Base-by-base conservation (phyloP, 2,797 vertebrate genomes). In the Sparus aurata region DNA sequence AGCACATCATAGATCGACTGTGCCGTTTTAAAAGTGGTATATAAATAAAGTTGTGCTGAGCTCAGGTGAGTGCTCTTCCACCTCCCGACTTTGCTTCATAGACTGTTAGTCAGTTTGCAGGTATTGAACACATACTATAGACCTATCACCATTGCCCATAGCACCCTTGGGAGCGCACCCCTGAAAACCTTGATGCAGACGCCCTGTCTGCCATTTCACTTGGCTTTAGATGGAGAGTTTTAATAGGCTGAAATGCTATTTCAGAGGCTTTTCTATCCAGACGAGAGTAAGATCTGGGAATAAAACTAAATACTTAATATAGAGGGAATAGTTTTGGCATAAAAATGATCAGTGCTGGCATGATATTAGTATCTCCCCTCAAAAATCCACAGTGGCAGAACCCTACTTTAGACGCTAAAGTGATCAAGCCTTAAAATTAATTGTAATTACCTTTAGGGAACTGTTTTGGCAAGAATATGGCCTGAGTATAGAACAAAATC, bases 321-420 rank as follows among this genome's bases (percentile, higher is more conserved):
- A 46, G 16, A 46, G n/a, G 71, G 30, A 68, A 55, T 41, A 55
- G n/a, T 68, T 73, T 18, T 64, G 53, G 20, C 54, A 69, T 34
- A 4, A 49, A 49, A 69, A 68, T 57, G 27, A 45, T 41, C 20
- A 16, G 15, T 15, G 60, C 72, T 66, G 12, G 46, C n/a, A 68
- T 22, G 61, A 54, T 25, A 18, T 76, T 54, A 54, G 8, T 20
- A 71, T 12, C 12, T 55, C 20, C 9, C 58, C 17, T 62, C n/a
- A 49, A 49, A 59, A 57, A 50, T 45, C 53, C 23, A 55, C 30
- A 22, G 17, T 50, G 30, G 50, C 23, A 27, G n/a, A 67, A 58
- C 30, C 50, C 10, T 43, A 7, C 18, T 63, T 57, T 55, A 41
- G 22, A 63, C 3, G 17, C n/a, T 22, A 13, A 64, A 49, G 34